These are phyloP conservation scores for Halcyon smyrnensis DNA, from an alignment of 2,797 vertebrate species.

Conservation along the genomic window DNA sequence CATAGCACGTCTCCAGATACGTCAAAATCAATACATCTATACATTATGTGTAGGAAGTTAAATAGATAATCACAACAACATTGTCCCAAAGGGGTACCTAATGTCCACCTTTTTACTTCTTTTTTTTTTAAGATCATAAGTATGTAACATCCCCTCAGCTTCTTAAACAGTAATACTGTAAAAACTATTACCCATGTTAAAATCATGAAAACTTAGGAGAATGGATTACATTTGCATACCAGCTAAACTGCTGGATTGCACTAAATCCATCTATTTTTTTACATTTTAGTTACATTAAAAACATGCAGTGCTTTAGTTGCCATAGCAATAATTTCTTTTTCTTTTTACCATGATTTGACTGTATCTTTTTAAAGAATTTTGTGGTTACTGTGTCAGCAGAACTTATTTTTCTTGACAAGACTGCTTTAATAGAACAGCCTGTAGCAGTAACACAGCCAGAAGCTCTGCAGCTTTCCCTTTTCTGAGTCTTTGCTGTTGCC, in stretches of 20 bases:
- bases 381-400: neutral
- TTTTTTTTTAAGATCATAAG: neutral
- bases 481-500: neutral
- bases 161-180: neutral
- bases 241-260: neutral
- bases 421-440: neutral
- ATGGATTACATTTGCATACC: neutral
- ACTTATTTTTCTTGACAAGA: conserved; percentile 26
- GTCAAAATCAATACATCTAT: neutral
- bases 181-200: neutral
- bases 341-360: neutral
- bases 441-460: neutral
- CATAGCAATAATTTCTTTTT: neutral
- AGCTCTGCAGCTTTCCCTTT: neutral
- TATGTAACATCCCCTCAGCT: neutral
- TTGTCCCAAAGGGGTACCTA: neutral
- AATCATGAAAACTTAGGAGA: neutral
- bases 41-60: neutral
- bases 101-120: neutral
- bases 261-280: neutral
- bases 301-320: neutral
- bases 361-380: neutral
- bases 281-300: neutral
- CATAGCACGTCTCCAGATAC: neutral
- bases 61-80: neutral